Conservation (phyloP, 2,888 invertebrate genomes). For the Melangyna quadrimaculata region DNA sequence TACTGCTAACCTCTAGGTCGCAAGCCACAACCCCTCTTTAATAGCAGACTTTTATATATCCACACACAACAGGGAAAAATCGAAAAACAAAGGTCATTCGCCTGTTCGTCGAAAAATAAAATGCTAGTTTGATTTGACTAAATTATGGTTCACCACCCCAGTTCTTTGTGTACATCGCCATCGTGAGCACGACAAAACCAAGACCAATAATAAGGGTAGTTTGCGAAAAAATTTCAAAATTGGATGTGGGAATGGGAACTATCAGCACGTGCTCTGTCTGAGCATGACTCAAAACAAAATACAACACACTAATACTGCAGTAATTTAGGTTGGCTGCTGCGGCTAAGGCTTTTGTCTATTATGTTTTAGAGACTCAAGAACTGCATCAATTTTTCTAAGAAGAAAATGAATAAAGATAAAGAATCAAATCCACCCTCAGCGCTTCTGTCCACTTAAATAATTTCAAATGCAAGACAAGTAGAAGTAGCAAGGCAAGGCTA, state of each 20-base stretch:
- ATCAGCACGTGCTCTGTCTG: slow-evolving; percentile 43
- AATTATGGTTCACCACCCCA: slow-evolving; percentile 29
- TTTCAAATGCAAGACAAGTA: slow-evolving; percentile 1
- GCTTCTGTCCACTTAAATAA: not conserved
- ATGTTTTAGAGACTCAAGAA: slow-evolving; percentile 1
- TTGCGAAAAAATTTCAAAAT: slow-evolving; percentile 46
- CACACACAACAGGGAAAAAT: not conserved
- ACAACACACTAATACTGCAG: not conserved
- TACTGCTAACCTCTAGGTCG: slow-evolving; percentile 38
- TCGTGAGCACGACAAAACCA: not conserved
- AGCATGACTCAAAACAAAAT: not conserved
- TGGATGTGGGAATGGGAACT: not conserved
- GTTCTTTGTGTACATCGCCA: not conserved
- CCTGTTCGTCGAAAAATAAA: slow-evolving; percentile 28
- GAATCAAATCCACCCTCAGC: slow-evolving; percentile 29
- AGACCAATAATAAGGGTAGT: slow-evolving; percentile 10
- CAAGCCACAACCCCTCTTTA: slow-evolving; percentile 47
- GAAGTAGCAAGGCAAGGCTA: too few species aligned
- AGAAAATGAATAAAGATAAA: not conserved
- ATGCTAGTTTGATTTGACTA: slow-evolving; percentile 25
- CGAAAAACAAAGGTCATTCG: slow-evolving; percentile 55
- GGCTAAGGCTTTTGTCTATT: not conserved
- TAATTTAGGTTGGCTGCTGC: slow-evolving; percentile 3
- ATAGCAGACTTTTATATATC: not conserved
- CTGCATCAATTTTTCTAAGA: slow-evolving; percentile 28